Base-by-base conservation (phyloP, 2,797 vertebrate species). In the Sciaenops ocellatus region DNA sequence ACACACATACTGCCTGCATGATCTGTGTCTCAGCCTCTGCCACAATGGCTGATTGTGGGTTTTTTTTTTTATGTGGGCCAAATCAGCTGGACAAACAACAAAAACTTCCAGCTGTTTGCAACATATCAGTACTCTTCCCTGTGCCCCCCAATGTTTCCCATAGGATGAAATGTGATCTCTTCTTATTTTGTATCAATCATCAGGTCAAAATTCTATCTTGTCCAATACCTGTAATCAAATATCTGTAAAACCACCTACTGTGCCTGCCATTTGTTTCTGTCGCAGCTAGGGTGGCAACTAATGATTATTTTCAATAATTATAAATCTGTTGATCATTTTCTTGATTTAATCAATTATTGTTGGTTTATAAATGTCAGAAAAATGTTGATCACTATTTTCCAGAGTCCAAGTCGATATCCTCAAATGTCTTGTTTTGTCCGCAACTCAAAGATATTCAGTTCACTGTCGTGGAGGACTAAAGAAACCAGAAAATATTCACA, bases 61-160 rank as follows among this genome's bases (percentile, higher is more conserved):
- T 34, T 34, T 34, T 30, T 38, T 56, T 51, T 20, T 30, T 24
- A 24, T 47, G 38, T 26, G n/a, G 52, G 26, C n/a, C 26, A 26
- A 15, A 63, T 16, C 50, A 56, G 34, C 30, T 1, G 22, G 2
- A 3, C 52, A 38, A 51, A 48, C 38, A 17, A 38, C 20, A 9
- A 2, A 26, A 20, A 69, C 38, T n/a, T 47, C 56, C 18, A 22
- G 54, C 61, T 51, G 51, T 69, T 74, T 44, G 18, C 59, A 73
- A 18, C 22, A 38, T 50, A 38, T 20, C 57, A 9, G 8, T 3
- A 9, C 34, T 5, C n/a, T 4, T 15, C 30, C 24, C 52, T 41
- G 7, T 6, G 8, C 13, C 18, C 7, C 6, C 7, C 54, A 50
- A 30, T 16, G 13, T 24, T 48, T 30, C 51, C 7, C 3, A 42